phyloP scores from a whole-genome alignment of 2,797 vertebrate genomes.

The Furcifer pardalis region DNA sequence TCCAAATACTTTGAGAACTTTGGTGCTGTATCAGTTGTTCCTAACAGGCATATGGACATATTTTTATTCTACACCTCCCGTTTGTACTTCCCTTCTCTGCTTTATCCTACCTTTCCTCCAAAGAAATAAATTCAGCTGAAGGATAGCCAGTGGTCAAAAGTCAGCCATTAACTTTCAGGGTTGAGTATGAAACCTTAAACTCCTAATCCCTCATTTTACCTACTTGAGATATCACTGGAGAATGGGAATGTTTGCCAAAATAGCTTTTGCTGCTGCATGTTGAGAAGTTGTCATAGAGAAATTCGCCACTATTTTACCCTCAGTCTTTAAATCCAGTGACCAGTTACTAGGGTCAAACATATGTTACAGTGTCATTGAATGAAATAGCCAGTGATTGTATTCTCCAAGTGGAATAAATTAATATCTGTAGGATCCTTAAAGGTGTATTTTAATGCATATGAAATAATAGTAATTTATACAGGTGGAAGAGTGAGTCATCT shows the following conservation, averaged over 20 bases:
- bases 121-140: neutral
- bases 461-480: neutral
- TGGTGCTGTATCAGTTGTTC: neutral
- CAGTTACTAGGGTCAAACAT: neutral
- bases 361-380: neutral
- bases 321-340: neutral
- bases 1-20: too few species aligned
- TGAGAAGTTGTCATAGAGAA: neutral
- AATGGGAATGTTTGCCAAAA: neutral
- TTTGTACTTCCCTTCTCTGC: neutral
- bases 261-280: neutral
- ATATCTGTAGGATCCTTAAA: constrained; percentile 8
- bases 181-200: neutral
- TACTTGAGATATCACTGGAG: neutral
- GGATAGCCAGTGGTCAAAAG: neutral
- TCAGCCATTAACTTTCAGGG: neutral
- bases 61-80: neutral
- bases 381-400: neutral
- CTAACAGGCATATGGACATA: neutral
- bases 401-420: constrained; percentile 36
- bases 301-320: neutral
- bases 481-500: constrained; percentile 4
- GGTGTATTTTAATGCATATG: neutral
- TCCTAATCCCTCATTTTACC: neutral
- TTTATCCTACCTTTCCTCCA: neutral